These are phyloP conservation scores for Lysiphlebus fabarum DNA, from an alignment of 1,140 invertebrate genomes.

Conservation along the genomic window DNA sequence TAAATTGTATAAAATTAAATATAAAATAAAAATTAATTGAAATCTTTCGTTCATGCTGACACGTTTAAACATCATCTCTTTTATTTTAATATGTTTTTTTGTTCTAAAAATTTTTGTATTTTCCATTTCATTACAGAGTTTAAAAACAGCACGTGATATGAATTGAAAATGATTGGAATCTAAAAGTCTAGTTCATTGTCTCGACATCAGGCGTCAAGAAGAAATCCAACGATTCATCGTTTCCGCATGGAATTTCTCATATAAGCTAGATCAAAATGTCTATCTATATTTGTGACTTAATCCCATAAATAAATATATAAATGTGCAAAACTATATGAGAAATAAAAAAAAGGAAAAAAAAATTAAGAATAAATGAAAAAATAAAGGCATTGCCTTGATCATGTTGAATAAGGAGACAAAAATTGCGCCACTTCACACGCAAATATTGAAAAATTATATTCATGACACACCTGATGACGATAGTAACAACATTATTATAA, in stretches of 20 bases:
- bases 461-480: slow-evolving; percentile 18
- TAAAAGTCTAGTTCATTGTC: slow-evolving; percentile 24
- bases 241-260: slow-evolving; percentile 21
- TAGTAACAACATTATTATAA: background rate
- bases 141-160: slow-evolving; percentile 12
- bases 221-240: slow-evolving; percentile 19
- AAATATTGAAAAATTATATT: slow-evolving; percentile 15
- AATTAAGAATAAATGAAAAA: no score
- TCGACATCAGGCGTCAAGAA: background rate
- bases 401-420: background rate
- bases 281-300: background rate
- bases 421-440: slow-evolving; percentile 13
- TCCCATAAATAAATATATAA: no score
- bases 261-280: slow-evolving; percentile 9
- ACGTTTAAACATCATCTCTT: background rate
- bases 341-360: background rate
- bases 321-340: no score
- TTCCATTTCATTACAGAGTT: background rate
- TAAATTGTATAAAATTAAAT: background rate
- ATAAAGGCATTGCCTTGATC: background rate
- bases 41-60: background rate
- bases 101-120: background rate
- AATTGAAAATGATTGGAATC: slow-evolving; percentile 20
- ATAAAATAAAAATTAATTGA: slow-evolving; percentile 2
- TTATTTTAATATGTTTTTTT: background rate